Evolutionary conservation across 2,797 vertebrate species (phyloP), one percentile per base, ranked within the genome.

Genomic region (Crocidura indochinensis): DNA sequence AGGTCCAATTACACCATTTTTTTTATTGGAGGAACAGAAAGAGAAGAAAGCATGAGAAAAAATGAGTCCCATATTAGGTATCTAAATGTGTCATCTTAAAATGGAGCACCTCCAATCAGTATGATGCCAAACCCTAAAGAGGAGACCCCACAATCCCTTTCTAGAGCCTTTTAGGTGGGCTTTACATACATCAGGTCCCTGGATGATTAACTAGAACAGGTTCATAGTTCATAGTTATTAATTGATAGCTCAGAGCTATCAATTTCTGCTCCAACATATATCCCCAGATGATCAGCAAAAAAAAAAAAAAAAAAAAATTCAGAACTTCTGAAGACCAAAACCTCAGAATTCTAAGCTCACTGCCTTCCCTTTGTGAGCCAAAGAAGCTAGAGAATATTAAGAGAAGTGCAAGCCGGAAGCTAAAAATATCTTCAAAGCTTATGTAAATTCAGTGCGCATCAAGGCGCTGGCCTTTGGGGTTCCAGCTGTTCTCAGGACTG

Each of bases 381-480:
- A 92, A 96, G 93, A 95, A 95, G 38, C 78, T 77, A 38, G 74
- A 95, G 73, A 91, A 95, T 95, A 95, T 94, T 93, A 96, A 97
- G 91, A 96, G 72, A 85, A 95, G 73, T 46, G 84, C 95, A 77
- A 44, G 85, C 82, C 81, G 91, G 84, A 92, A 88, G 67, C 94
- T 97, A 96, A 96, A 96, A 96, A 93, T 93, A 95, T 81, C 96
- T 96, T 97, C 93, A 96, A 97, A 96, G 92, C 91, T 91, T 80
- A 31, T 84, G 75, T 77, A 95, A 91, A 94, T 96, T 96, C 79
- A 20, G 49, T 27, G 44, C 94, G 93, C 68, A 56, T 46, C 26
- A 80, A 87, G 80, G 88, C 24, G 0, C 68, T 92, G 86, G 88
- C 24, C 91, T 95, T 87, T 91, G 87, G 95, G 79, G 87, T 74